phyloP scores from a whole-genome alignment of 2,888 invertebrate genomes.

The Lochmaea capreae region DNA sequence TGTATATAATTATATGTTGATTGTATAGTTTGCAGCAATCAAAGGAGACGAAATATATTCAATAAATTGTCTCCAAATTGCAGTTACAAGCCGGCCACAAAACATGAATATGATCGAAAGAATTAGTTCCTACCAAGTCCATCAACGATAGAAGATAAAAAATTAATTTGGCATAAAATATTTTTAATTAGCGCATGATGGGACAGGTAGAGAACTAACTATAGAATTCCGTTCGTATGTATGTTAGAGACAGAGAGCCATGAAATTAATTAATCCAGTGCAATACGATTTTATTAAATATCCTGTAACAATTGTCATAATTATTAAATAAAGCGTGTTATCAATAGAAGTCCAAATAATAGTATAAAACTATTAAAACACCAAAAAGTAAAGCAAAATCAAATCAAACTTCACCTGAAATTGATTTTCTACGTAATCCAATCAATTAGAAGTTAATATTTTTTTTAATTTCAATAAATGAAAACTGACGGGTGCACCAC shows the following conservation, averaged over 20 bases:
- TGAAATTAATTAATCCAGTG: neutral
- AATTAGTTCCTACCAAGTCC: neutral
- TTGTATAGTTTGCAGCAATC: too few species aligned
- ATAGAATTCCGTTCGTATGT: slow-evolving; percentile 1
- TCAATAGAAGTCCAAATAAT: too few species aligned
- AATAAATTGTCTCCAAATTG: too few species aligned
- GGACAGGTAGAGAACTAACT: neutral
- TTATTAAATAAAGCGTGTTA: too few species aligned
- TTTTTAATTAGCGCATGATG: neutral
- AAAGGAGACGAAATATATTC: too few species aligned
- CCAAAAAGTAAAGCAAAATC: neutral
- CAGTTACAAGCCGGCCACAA: too few species aligned
- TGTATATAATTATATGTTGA: too few species aligned
- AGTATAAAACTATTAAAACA: too few species aligned
- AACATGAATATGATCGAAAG: too few species aligned
- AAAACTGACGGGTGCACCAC: neutral
- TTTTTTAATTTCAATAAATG: slow-evolving; percentile 2
- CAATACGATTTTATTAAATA: neutral
- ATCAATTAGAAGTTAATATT: neutral
- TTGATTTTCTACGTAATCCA: slow-evolving; percentile 3
- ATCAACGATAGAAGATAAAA: neutral
- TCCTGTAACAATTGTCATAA: too few species aligned
- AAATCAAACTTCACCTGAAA: neutral
- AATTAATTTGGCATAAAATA: neutral
- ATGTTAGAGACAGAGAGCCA: neutral